Base-by-base conservation (phyloP, 2,888 invertebrate genomes). In the Harpalus rubripes region DNA sequence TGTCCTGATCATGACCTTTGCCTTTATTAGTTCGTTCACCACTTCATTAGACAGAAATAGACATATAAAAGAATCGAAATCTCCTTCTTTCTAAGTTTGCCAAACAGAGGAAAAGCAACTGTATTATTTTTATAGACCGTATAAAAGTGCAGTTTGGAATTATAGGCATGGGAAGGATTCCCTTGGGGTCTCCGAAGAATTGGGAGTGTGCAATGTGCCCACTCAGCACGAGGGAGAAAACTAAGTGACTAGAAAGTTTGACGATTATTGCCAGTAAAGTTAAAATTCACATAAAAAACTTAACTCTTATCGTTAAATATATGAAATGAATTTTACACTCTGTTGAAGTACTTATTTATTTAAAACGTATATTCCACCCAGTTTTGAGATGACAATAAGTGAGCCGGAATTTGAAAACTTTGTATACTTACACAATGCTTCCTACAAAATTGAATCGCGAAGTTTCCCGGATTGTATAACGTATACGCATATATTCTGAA, bases 81-180 rank as follows among this genome's bases (percentile, higher is more conserved):
- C 12, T 52, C 44, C 10, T 52, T 52, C 10, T 12, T 52, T 52
- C 44, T 52, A 52, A 52, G 44, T 52, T 52, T 52, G 2, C 44
- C 44, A 18, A 44, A 7, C 61, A 80, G 32, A 32, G 41, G 16
- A 39, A 63, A 39, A 4, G 10, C 72, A 81, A 81, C 56, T 81
- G 68, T 65, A 81, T 81, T 81, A 81, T 81, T 81, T 81, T 81
- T 81, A 81, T 81, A 65, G 81, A 81, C 52, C 68, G 16, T 81
- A 81, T 81, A 81, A 81, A 81, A 81, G 81, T 81, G 81, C 81
- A 81, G 81, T 41, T 52, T 56, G 61, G 81, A 81, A 81, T 81
- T 81, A 81, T 81, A 81, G 81, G 41, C 81, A 41, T 52, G 22
- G 18, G 63, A 81, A 68, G 81, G 65, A 56, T 81, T 41, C 72